Conservation (phyloP, 2,113 vertebrate species). For the Alethe castanea region DNA sequence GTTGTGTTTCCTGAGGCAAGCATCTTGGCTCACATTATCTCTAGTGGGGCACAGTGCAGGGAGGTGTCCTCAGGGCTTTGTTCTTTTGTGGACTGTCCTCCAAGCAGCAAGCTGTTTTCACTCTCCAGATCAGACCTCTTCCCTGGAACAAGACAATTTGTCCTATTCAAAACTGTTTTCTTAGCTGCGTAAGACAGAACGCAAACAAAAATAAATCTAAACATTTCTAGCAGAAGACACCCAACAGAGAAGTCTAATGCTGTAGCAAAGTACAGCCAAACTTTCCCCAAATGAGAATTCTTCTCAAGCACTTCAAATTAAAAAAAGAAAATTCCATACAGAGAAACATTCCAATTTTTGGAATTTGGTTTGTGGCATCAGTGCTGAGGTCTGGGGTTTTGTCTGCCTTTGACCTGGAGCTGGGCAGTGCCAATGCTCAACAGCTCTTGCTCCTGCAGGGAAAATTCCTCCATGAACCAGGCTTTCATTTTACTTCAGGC, state of each 20-base stretch:
- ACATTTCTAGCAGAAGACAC: constrained; percentile 1
- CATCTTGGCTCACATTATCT: not conserved
- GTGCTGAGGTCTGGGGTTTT: not conserved
- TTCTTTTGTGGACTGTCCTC: not conserved
- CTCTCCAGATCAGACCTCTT: constrained; percentile 14
- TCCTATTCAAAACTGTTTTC: constrained; percentile 63
- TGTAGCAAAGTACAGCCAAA: not conserved
- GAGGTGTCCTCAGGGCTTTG: not conserved
- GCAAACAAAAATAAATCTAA: constrained; percentile 60
- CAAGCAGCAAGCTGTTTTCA: constrained; percentile 38
- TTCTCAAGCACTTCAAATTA: not conserved
- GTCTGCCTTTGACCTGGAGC: not conserved
- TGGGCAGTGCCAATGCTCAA: not conserved
- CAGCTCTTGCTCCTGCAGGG: not conserved
- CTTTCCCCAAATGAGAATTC: not conserved
- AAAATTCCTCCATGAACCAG: not conserved
- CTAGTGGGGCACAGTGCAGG: not conserved
- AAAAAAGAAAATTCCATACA: not conserved
- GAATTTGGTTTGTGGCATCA: not conserved
- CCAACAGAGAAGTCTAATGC: not conserved
- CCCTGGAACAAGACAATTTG: constrained; percentile 55
- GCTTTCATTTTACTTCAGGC: not conserved
- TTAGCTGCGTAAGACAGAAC: constrained; percentile 59
- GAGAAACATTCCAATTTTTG: not conserved
- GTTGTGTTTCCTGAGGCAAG: not conserved